Evolutionary conservation across 2,888 invertebrate species (phyloP), one percentile per base, ranked within the genome.

Genomic region (Perizoma flavofasciatum): DNA sequence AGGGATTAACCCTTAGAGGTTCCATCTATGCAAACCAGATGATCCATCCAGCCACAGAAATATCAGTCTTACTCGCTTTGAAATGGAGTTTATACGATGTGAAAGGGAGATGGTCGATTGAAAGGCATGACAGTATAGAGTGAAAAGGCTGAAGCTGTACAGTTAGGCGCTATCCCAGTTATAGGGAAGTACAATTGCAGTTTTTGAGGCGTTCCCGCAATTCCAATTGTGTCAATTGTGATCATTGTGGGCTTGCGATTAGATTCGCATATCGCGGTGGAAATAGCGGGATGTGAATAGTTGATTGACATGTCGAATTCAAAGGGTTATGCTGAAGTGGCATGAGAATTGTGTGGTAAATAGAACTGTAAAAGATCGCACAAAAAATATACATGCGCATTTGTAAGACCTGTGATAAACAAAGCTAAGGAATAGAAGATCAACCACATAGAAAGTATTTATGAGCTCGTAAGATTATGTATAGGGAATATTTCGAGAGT

Each of bases 171-270:
- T 60, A 60, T 63, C 60, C 48, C 58, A 55, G 61, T 56, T 64
- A 67, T 55, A 61, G 61, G 64, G 66, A 66, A 65, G 61, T 57
- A 63, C 54, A 59, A 64, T 62, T 61, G 81, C 77, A 76, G 78
- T 79, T 81, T 79, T 71, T 62, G 67, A 75, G 79, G 80, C 79
- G 80, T 81, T 77, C 74, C 78, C 73, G 71, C 72, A 76, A 77
- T 77, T 66, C 46, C 62, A 65, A 80, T 81, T 85, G 86, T 83
- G 69, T 81, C 82, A 82, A 82, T 86, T 84, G 84, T 83, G 68
- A 56, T 57, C 59, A 74, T 77, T 77, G 76, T 75, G 71, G 70
- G 72, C 67, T 67, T 55, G 72, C 80, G 82, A 83, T 85, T 82
- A 66, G 78, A 78, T 78, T 74, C 82, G 75, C 78, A 75, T 75